Conservation (phyloP, 2,797 vertebrate genomes). For the Arnoldichthys spilopterus region DNA sequence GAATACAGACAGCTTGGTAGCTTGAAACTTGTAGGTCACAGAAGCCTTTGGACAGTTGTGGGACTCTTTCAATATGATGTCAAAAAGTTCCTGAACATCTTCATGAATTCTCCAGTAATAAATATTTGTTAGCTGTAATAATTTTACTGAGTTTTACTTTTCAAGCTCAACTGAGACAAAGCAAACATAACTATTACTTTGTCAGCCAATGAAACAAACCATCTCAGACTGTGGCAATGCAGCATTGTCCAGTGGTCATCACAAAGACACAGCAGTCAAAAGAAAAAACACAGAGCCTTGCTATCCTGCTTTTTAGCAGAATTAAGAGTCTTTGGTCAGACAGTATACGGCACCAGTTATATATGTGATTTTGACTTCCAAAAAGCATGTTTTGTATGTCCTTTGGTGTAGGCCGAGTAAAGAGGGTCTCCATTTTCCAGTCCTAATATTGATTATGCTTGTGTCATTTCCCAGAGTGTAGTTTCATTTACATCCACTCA, state of each 20-base stretch:
- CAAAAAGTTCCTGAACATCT: too few relatives aligned
- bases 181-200: background rate
- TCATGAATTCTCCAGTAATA: too few relatives aligned
- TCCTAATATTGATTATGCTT: conserved; percentile 30
- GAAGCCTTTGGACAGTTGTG: too few relatives aligned
- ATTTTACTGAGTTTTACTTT: background rate
- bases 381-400: background rate
- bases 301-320: too few relatives aligned
- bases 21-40: too few relatives aligned
- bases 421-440: conserved; percentile 7
- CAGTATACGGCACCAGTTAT: too few relatives aligned
- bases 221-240: background rate
- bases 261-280: background rate
- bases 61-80: too few relatives aligned
- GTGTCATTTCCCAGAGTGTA: conserved; percentile 15
- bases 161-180: background rate
- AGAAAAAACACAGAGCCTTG: too few relatives aligned
- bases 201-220: background rate
- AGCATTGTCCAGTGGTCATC: background rate
- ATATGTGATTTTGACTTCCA: background rate
- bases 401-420: background rate
- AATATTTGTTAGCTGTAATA: background rate
- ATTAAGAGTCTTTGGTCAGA: too few relatives aligned
- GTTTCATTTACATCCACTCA: conserved; percentile 32
- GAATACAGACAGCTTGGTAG: too few relatives aligned